Conservation (phyloP, 2,113 vertebrate species). For the Probosciger aterrimus region DNA sequence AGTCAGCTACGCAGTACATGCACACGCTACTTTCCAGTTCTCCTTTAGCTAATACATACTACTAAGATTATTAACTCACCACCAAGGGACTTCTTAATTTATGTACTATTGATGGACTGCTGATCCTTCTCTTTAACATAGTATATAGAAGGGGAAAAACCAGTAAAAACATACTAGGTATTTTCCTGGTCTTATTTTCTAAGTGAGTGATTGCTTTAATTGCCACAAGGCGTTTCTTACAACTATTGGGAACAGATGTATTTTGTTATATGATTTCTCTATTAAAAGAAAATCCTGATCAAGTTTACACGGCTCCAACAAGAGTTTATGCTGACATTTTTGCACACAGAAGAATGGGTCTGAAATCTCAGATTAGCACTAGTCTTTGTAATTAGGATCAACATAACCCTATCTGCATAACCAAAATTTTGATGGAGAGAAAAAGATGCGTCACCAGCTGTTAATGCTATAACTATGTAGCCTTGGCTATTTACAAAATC, state of each 20-base stretch:
- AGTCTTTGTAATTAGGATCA: background rate
- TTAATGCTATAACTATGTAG: background rate
- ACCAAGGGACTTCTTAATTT: background rate
- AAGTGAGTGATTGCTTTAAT: background rate
- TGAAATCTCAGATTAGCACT: background rate
- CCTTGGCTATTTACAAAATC: background rate
- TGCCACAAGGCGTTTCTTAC: background rate
- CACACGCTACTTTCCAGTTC: background rate
- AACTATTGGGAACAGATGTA: background rate
- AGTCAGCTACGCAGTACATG: background rate
- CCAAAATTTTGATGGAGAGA: background rate
- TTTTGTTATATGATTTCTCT: background rate
- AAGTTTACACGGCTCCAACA: background rate
- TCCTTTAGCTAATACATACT: background rate
- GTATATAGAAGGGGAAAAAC: background rate
- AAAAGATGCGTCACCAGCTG: background rate
- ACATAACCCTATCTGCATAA: background rate
- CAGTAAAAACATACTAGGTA: background rate
- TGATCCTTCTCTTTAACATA: background rate
- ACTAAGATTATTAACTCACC: background rate
- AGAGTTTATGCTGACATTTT: background rate
- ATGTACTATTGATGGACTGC: background rate
- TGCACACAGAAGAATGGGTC: background rate
- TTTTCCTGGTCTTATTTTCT: background rate
- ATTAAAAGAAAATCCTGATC: background rate